Conservation (phyloP, 2,797 vertebrate species). For the Toxotes lorentzi region DNA sequence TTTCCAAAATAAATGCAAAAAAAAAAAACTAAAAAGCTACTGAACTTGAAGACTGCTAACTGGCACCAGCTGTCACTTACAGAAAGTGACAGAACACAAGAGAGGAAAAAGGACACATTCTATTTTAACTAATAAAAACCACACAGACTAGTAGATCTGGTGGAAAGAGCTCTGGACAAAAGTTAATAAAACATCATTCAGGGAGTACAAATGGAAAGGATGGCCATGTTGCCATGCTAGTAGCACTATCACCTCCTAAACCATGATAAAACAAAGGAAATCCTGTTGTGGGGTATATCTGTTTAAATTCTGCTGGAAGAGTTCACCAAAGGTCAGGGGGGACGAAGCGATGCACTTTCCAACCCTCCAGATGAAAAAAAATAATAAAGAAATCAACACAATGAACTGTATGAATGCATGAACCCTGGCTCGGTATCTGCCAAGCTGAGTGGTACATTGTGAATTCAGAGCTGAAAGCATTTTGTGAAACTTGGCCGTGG, state of each 20-base stretch:
- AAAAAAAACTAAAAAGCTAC: too few species aligned
- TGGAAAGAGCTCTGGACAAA: too few species aligned
- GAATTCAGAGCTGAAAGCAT: constrained; percentile 57
- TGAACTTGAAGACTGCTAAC: too few species aligned
- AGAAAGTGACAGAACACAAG: too few species aligned
- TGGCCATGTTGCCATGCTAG: not conserved
- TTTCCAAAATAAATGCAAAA: too few species aligned
- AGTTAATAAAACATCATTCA: too few species aligned
- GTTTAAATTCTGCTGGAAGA: constrained; percentile 35
- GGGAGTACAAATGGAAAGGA: not conserved
- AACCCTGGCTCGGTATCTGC: constrained; percentile 48
- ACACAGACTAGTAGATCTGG: too few species aligned
- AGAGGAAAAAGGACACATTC: too few species aligned
- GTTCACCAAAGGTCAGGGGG: constrained; percentile 27
- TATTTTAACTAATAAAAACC: too few species aligned
- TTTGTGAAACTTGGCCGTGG: constrained; percentile 57
- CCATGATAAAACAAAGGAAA: constrained; percentile 21
- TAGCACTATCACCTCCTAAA: not conserved
- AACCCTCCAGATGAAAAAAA: constrained; percentile 21
- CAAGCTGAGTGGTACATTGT: constrained; percentile 43
- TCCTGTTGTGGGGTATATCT: not conserved
- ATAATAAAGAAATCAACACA: constrained; percentile 55
- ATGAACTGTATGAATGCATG: constrained; percentile 13
- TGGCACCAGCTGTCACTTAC: too few species aligned
- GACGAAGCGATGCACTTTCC: constrained; percentile 29